A percentile compares a stretch with the other conserved stretches of the same genome.
phyloP scores from a whole-genome alignment of 2,888 invertebrate genomes.

The Himalopsyche tibetana region DNA sequence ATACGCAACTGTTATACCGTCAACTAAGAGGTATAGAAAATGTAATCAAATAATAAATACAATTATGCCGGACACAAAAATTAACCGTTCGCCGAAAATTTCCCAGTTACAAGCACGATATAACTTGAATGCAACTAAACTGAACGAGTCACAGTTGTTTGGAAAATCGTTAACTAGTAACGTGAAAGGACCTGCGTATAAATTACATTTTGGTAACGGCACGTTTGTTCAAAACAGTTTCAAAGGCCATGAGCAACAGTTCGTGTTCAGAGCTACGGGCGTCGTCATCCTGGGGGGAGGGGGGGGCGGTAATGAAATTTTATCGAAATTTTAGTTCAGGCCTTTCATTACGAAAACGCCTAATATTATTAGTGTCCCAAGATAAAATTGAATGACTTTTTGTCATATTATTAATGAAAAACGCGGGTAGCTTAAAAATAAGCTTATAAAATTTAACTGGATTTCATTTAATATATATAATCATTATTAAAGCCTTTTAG shows the following conservation, averaged over 20 bases:
- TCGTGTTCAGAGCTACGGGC: constrained; percentile 7
- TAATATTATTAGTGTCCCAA: not conserved
- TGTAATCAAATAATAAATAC: not conserved
- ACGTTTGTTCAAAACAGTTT: constrained; percentile 37
- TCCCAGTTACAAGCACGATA: not conserved
- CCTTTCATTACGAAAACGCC: constrained; percentile 31
- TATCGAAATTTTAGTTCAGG: constrained; percentile 32
- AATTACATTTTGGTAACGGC: constrained; percentile 35
- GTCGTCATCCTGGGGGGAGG: not conserved
- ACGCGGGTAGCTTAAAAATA: constrained; percentile 22
- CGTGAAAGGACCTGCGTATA: constrained; percentile 41
- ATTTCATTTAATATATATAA: not conserved
- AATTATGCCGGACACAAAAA: not conserved
- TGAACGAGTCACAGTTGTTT: not conserved
- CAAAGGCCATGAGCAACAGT: constrained; percentile 40
- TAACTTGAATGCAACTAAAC: constrained; percentile 34
- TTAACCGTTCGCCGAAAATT: not conserved
- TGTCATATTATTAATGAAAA: constrained; percentile 34
- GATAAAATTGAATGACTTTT: constrained; percentile 23
- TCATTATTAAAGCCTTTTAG: constrained; percentile 21
- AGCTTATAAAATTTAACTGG: not conserved
- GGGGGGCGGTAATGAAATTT: constrained; percentile 17
- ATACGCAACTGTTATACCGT: too few species aligned
- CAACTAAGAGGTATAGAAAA: not conserved
- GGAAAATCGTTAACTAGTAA: constrained; percentile 32